Evolutionary conservation across 2,888 invertebrate species (phyloP), one percentile per base, ranked within the genome.

Genomic region (Allacma fusca): DNA sequence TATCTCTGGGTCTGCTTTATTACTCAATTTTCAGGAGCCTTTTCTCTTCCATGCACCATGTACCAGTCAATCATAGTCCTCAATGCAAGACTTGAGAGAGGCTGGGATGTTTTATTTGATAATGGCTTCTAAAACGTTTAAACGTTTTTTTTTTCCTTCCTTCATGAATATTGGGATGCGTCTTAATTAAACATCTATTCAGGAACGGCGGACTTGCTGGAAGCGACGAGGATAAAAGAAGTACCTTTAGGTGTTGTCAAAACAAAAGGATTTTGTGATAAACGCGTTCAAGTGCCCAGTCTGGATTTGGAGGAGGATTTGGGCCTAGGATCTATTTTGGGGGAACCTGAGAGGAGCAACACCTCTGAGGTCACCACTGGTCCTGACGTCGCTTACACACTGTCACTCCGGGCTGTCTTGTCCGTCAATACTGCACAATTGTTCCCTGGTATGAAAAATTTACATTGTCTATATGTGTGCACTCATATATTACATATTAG

Each of bases 151-250:
- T n/a, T n/a, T n/a, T n/a, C n/a, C n/a, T n/a, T n/a, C n/a, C n/a
- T n/a, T n/a, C n/a, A n/a, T n/a, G n/a, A n/a, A n/a, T n/a, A n/a
- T n/a, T n/a, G n/a, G n/a, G 40, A 40, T 40, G 13, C 40, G 5
- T 40, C 40, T 40, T 5, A 40, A 59, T 59, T 59, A 21, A 23
- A n/a, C n/a, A n/a, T n/a, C n/a, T n/a, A n/a, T n/a, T n/a, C n/a
- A 86, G 89, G 88, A 71, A 86, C 90, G 74, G 90, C 91, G 79
- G 92, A 93, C 87, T 87, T 93, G 59, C 87, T 93, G 79, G 90
- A 90, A 43, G 89, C 89, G 80, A 89, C 91, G 24, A 89, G 89
- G 50, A 89, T 92, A 79, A 88, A 88, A 40, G 88, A 89, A 40
- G 89, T 91, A 77, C 91, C 92, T 0, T 87, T 89, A 12, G 93